These are phyloP conservation scores for Asarcornis scutulata DNA, from an alignment of 2,113 vertebrate species.

Conservation along the genomic window DNA sequence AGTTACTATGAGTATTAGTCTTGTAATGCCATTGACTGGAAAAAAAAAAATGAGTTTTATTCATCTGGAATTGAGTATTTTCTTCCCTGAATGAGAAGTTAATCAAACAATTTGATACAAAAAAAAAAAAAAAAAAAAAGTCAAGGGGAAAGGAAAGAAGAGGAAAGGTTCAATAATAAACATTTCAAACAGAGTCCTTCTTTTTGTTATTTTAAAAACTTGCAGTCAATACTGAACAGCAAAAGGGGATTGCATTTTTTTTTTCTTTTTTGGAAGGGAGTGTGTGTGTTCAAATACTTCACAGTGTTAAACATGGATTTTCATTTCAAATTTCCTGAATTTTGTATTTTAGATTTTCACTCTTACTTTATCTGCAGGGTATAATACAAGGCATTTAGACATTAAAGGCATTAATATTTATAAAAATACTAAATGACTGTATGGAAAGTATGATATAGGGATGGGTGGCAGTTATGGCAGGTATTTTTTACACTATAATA, in stretches of 20 bases:
- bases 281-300: background rate
- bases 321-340: background rate
- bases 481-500: background rate
- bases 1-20: background rate
- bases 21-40: background rate
- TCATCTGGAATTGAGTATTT: background rate
- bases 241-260: background rate
- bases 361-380: background rate
- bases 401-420: no score
- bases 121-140: background rate
- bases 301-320: background rate
- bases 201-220: background rate
- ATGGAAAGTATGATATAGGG: background rate
- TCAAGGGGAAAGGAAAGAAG: background rate
- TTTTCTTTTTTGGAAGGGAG: no score
- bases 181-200: background rate
- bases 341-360: background rate
- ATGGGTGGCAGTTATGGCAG: background rate
- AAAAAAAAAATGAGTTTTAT: background rate
- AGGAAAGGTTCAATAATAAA: background rate
- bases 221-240: background rate
- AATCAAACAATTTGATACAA: background rate
- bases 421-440: background rate
- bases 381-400: background rate
- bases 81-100: background rate